phyloP scores from a whole-genome alignment of 2,797 vertebrate genomes.

The Paguma larvata region DNA sequence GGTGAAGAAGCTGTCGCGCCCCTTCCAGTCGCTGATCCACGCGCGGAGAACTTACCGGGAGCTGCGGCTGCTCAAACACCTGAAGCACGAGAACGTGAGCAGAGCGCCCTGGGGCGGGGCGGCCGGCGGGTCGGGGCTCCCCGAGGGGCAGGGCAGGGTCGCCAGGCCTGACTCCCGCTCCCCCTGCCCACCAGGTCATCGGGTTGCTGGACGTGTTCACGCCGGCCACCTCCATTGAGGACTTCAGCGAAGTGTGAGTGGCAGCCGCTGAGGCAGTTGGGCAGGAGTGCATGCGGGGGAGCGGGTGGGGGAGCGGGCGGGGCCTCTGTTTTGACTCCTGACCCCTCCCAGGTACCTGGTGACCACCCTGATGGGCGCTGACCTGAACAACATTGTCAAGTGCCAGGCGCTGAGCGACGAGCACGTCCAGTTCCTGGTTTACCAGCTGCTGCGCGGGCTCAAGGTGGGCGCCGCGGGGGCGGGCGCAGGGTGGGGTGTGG shows the following conservation, averaged over 20 bases:
- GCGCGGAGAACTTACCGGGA: constrained; percentile 97
- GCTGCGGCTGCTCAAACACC: constrained; percentile 96
- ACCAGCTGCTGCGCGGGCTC: constrained; percentile 97
- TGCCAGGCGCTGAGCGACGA: constrained; percentile 98
- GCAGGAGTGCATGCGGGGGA: not conserved
- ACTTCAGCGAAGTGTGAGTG: constrained; percentile 97
- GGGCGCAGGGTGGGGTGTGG: fast-evolving
- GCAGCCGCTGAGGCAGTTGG: fast-evolving
- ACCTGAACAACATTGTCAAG: constrained; percentile 99
- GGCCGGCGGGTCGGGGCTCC: fast-evolving
- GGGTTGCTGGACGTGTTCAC: constrained; percentile 98
- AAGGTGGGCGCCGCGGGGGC: constrained; percentile 88
- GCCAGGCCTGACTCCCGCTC: not conserved
- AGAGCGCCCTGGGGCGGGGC: fast-evolving
- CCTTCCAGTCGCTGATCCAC: constrained; percentile 98
- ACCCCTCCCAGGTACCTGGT: constrained; percentile 94
- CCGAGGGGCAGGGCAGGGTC: fast-evolving
- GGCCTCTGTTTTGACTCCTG: not conserved
- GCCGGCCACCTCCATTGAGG: constrained; percentile 94
- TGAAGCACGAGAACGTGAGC: constrained; percentile 98
- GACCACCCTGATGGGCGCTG: constrained; percentile 99
- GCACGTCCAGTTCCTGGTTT: constrained; percentile 98
- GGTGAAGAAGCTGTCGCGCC: constrained; percentile 98
- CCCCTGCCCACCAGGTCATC: constrained; percentile 91
- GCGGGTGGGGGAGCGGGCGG: not conserved